Evolutionary conservation across 2,113 vertebrate species (phyloP).

Genomic region (Paramisgurnus dabryanus): DNA sequence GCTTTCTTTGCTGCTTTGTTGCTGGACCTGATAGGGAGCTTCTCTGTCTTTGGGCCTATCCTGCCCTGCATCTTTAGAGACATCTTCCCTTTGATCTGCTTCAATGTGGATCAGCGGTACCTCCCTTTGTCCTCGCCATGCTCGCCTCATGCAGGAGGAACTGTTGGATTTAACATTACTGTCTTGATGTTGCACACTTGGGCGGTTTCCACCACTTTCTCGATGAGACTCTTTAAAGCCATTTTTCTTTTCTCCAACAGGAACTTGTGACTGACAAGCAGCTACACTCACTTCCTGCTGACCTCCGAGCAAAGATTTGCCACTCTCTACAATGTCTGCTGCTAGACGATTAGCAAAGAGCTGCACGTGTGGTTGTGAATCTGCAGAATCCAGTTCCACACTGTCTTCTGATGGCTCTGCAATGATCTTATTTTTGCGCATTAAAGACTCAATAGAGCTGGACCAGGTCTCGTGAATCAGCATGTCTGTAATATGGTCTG

Average conservation of each 20-base stretch:
- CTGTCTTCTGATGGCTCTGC: slow-evolving; percentile 71
- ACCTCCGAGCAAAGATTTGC: slow-evolving; percentile 73
- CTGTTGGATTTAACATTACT: slow-evolving; percentile 42
- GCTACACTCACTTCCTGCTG: slow-evolving; percentile 72
- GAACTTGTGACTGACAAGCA: slow-evolving; percentile 58
- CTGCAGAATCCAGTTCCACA: slow-evolving; percentile 69
- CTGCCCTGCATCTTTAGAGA: slow-evolving; percentile 52
- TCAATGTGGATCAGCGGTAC: slow-evolving; percentile 97
- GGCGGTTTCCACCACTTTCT: slow-evolving; percentile 56
- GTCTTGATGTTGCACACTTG: slow-evolving; percentile 62
- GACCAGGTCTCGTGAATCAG: slow-evolving; percentile 95
- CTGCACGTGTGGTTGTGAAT: slow-evolving; percentile 77
- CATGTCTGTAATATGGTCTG: slow-evolving; percentile 91
- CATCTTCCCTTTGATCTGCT: slow-evolving; percentile 84
- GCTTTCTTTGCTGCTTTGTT: slow-evolving; percentile 57
- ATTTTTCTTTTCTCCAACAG: slow-evolving; percentile 67
- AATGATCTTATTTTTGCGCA: slow-evolving; percentile 97
- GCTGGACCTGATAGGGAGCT: slow-evolving; percentile 55
- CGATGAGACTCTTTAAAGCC: slow-evolving; percentile 65
- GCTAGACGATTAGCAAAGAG: slow-evolving; percentile 78
- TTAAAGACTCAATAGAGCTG: slow-evolving; percentile 92
- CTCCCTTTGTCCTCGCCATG: slow-evolving; percentile 73
- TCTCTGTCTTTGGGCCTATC: slow-evolving; percentile 59
- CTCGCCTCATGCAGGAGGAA: slow-evolving; percentile 43
- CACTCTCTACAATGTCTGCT: slow-evolving; percentile 79